Conservation (phyloP, 1,140 invertebrate species). For the Diploscapter pachys region DNA sequence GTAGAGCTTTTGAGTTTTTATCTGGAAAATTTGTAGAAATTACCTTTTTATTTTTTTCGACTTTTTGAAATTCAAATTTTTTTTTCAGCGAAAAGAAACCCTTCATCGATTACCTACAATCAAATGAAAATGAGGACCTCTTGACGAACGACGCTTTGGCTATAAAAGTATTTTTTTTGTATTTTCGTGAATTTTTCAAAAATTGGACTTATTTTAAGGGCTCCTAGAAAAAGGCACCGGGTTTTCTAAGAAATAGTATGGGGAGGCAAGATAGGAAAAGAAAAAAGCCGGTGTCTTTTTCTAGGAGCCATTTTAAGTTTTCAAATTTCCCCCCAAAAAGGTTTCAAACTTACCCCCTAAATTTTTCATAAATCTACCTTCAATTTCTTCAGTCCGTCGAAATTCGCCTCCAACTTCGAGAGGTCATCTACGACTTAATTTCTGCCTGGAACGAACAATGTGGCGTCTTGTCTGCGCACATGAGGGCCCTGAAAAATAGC, state of each 20-base stretch:
- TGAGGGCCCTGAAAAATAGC: slow-evolving; percentile 30
- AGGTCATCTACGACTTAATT: slow-evolving; percentile 45
- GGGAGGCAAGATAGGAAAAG: too few species aligned
- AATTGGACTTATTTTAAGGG: too few species aligned
- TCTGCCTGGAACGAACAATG: slow-evolving; percentile 42
- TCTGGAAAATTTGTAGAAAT: too few species aligned
- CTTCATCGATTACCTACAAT: slow-evolving; percentile 4
- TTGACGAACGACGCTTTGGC: slow-evolving; percentile 27
- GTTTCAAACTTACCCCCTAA: too few species aligned
- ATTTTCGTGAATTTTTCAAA: slow-evolving; percentile 10
- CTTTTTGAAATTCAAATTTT: not conserved
- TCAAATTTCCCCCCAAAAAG: too few species aligned
- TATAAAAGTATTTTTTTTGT: slow-evolving; percentile 28
- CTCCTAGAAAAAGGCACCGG: too few species aligned
- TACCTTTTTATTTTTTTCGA: not conserved
- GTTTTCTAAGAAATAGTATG: too few species aligned
- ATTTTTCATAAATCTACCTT: too few species aligned
- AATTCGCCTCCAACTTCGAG: slow-evolving; percentile 36
- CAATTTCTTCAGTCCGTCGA: slow-evolving; percentile 31
- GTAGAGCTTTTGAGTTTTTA: not conserved
- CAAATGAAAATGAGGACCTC: slow-evolving; percentile 15
- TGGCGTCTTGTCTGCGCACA: slow-evolving; percentile 3
- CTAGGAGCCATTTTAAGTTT: too few species aligned
- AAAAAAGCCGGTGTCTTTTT: too few species aligned
- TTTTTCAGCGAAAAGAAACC: slow-evolving; percentile 20